Percentiles rank a stretch among this genome's conserved stretches.
These are phyloP conservation scores for Drosophila diplacantha DNA, from an alignment of 2,888 invertebrate species.

Conservation along the genomic window DNA sequence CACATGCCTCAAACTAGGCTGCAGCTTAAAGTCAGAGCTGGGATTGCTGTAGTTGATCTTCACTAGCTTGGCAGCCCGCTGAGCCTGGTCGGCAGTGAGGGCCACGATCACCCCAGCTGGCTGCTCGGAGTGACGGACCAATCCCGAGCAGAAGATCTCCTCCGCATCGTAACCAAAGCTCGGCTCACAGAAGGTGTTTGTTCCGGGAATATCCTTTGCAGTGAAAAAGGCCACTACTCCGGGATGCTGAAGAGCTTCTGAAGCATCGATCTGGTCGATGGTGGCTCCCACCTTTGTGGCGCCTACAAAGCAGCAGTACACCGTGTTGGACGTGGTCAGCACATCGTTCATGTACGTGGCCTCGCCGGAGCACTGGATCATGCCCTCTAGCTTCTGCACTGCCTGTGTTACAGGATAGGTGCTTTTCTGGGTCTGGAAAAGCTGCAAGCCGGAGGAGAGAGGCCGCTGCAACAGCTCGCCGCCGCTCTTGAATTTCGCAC, in stretches of 20 bases:
- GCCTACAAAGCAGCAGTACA: slow-evolving; percentile 79
- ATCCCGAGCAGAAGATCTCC: slow-evolving; percentile 73
- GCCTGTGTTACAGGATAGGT: slow-evolving; percentile 88
- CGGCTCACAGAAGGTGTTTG: slow-evolving; percentile 78
- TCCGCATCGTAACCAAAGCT: slow-evolving; percentile 77
- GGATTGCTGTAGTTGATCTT: slow-evolving; percentile 78
- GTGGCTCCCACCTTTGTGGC: slow-evolving; percentile 81
- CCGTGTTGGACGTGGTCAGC: slow-evolving; percentile 82
- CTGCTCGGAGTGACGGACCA: slow-evolving; percentile 82
- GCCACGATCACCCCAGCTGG: slow-evolving; percentile 87
- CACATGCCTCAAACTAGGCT: slow-evolving; percentile 79
- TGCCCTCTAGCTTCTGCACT: slow-evolving; percentile 85
- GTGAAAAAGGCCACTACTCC: slow-evolving; percentile 82
- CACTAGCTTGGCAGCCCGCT: slow-evolving; percentile 80
- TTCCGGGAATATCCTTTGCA: slow-evolving; percentile 82
- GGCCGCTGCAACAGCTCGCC: slow-evolving; percentile 80
- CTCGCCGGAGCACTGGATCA: slow-evolving; percentile 85
- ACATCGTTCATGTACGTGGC: slow-evolving; percentile 88
- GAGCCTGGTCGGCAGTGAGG: slow-evolving; percentile 80
- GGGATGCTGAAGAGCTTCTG: slow-evolving; percentile 79
- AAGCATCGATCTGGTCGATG: slow-evolving; percentile 74
- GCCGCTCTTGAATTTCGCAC: slow-evolving; percentile 62
- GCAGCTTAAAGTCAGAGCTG: slow-evolving; percentile 58
- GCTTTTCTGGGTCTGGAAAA: slow-evolving; percentile 83
- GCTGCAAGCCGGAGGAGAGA: slow-evolving; percentile 83